Evolutionary conservation across 2,113 vertebrate species (phyloP), one percentile per base, ranked within the genome.

Genomic region (Poicephalus gulielmi): DNA sequence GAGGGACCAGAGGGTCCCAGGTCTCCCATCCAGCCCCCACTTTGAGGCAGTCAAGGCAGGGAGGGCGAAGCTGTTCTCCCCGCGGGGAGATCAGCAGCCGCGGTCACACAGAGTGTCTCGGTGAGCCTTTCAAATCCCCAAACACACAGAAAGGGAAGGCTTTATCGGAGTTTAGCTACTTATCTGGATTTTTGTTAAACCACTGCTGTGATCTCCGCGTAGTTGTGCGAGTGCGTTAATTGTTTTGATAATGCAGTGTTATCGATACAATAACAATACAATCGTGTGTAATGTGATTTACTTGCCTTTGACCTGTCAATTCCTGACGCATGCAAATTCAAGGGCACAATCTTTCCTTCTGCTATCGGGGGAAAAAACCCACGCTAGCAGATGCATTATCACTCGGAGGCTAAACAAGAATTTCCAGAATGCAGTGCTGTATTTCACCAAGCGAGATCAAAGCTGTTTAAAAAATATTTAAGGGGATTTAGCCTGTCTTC

Each of bases 261-360:
- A 97, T 95, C 95, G 93, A 96, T 93, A 91, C 94, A 94, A 92
- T 78, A 82, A 96, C 95, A 90, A 93, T 73, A 69, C 88, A 33
- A 19, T 94, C 91, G 68, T 91, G 95, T 91, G 53, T 84, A 93
- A 95, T 73, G 95, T 86, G 92, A 94, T 83, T 92, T 83, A 79
- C 94, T 94, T 96, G 96, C 96, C 82, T 94, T 88, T 90, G 92
- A 97, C 94, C 88, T 85, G 80, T 88, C 93, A 93, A 1, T 94
- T 95, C 69, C 78, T 75, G 85, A 59, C 49, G 87, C 84, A 79
- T 87, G 60, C 81, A 92, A 92, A 96, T 77, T 94, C 88, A 92
- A 94, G 92, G 71, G 82, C 84, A 71, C 95, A 62, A 86, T 94
- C 83, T 88, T 90, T 63, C 85, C 74, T 82, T 43, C 79, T 83